Conservation (phyloP, 2,113 vertebrate genomes). For the Sarotherodon lohbergeri region DNA sequence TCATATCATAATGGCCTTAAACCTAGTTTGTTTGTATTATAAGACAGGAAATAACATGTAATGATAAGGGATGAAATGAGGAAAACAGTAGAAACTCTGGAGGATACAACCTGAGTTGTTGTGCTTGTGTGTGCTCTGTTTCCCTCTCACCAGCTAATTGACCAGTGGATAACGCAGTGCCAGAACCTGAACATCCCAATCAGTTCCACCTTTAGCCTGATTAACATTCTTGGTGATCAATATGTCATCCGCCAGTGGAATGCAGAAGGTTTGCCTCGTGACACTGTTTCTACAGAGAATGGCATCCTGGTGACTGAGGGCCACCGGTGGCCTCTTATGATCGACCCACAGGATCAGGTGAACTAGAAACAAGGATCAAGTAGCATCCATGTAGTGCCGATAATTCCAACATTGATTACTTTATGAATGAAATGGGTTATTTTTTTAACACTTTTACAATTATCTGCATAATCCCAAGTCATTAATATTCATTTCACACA, state of each 20-base stretch:
- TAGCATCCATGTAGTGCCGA: background rate
- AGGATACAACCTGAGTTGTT: background rate
- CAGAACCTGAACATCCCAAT: constrained; percentile 76
- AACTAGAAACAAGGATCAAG: background rate
- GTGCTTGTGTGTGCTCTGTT: background rate
- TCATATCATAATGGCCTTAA: background rate
- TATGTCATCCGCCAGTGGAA: constrained; percentile 85
- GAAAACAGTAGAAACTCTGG: background rate
- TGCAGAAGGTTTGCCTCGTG: constrained; percentile 78
- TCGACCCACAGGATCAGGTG: constrained; percentile 86
- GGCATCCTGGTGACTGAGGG: constrained; percentile 80
- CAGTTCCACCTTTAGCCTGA: constrained; percentile 78
- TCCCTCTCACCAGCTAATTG: constrained; percentile 69
- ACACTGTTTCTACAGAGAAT: constrained; percentile 81
- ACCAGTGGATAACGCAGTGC: constrained; percentile 78
- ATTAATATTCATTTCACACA: background rate
- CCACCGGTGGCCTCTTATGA: constrained; percentile 84
- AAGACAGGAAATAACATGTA: fast-evolving
- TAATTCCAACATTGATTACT: background rate
- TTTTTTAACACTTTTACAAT: background rate
- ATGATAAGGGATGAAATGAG: background rate
- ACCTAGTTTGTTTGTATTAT: background rate
- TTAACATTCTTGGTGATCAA: constrained; percentile 78
- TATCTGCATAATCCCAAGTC: background rate
- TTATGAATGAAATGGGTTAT: background rate